Evolutionary conservation across 2,888 invertebrate genomes (phyloP), one percentile per base, ranked within the genome.

Genomic region (Cheilosia variabilis): DNA sequence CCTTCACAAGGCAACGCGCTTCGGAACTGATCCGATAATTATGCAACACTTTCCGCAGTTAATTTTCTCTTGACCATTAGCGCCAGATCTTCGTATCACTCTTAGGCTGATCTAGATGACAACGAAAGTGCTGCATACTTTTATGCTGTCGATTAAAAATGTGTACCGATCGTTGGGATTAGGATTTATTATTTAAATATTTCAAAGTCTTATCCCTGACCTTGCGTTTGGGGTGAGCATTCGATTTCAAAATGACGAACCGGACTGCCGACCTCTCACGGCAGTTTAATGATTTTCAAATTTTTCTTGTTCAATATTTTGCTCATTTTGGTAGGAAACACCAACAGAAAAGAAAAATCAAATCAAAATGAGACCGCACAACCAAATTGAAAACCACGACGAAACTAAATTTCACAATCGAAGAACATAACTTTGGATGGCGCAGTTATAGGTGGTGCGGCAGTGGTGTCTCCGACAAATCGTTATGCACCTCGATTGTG

Each of bases 351-450:
- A 60, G 50, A 17, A 5, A 10, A 17, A 13, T 4, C 5, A 34
- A 45, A 52, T 19, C 27, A 10, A 41, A 45, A 17, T 17, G 13
- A 27, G 41, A 37, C 63, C 69, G 63, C 43, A 34, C 55, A 77
- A 78, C 47, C 62, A 72, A 81, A 47, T 76, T 45, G 34, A 43
- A 76, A 69, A 86, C 84, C 76, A 68, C 81, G 72, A 77, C 57
- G 34, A 81, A 86, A 86, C 81, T 86, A 31, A 86, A 77, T 86
- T 86, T 86, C 86, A 55, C 81, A 81, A 86, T 81, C 57, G 68
- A 71, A 76, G 57, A 76, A 62, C 53, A 63, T 60, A 19, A 24
- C 68, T 53, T 53, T 24, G 27, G 57, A 65, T 31, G 65, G 65
- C 50, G 31, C 50, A 43, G 31, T 71, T 76, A 80, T 71, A 69